phyloP scores from a whole-genome alignment of 2,113 vertebrate species.

The Hylia prasina region DNA sequence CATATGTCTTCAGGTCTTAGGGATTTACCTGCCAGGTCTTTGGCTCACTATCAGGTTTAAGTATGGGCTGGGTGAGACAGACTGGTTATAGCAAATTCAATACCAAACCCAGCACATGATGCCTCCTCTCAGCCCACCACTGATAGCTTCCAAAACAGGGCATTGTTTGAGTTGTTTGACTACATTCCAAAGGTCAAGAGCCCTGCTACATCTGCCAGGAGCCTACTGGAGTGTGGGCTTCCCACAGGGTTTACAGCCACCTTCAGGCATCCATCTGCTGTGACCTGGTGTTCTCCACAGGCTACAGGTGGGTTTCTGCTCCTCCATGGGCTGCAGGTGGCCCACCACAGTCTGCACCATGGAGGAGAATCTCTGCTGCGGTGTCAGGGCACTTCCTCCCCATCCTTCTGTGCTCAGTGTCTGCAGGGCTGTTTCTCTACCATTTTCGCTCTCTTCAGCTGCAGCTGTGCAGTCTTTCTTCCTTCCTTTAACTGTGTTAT shows the following conservation, averaged over 20 bases:
- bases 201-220: not conserved
- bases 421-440: not conserved
- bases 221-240: not conserved
- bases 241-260: not conserved
- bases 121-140: not conserved
- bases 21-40: not conserved
- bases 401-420: not conserved
- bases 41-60: not conserved
- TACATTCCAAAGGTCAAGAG: not conserved
- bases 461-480: not conserved
- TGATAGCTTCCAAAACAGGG: not conserved
- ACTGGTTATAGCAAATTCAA: not conserved
- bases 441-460: not conserved
- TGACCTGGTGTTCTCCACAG: not conserved
- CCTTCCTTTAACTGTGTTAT: not conserved
- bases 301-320: not conserved
- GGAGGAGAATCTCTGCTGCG: fast-evolving
- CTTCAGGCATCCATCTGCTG: not conserved
- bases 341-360: fast-evolving
- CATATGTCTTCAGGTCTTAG: not conserved
- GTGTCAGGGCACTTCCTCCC: fast-evolving
- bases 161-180: not conserved
- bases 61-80: not conserved
- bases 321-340: not conserved
- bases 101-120: not conserved